A percentile compares a stretch with the other conserved stretches of the same genome.
Conservation (phyloP, 1,140 invertebrate genomes). For the Pseudomyrmex sp. region DNA sequence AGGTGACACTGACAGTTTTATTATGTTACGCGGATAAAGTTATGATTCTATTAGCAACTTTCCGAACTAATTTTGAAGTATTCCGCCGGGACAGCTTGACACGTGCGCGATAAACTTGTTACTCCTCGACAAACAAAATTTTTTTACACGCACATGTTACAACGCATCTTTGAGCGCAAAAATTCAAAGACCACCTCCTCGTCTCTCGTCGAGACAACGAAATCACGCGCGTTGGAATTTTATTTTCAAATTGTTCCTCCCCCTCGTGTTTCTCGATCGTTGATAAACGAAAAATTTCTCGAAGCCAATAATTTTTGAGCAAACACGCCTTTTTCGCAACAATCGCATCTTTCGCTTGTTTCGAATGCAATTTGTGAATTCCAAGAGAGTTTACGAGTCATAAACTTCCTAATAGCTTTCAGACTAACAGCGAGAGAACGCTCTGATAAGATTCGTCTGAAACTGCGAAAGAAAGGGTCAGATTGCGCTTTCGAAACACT, state of each 20-base stretch:
- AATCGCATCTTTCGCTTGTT: not conserved
- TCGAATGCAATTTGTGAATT: not conserved
- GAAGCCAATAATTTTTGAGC: no score
- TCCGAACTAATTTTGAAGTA: conserved; percentile 70
- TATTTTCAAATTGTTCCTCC: no score
- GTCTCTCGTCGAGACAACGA: not conserved
- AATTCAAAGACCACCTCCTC: no score
- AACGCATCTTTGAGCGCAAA: not conserved
- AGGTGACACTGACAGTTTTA: conserved; percentile 38
- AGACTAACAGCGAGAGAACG: conserved; percentile 21
- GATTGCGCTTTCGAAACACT: conserved; percentile 8
- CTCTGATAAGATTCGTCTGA: conserved; percentile 6
- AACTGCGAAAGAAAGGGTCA: not conserved
- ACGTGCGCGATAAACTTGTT: conserved; percentile 45
- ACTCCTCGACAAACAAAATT: conserved; percentile 28
- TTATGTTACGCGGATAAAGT: conserved; percentile 43
- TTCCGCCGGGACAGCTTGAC: conserved; percentile 65
- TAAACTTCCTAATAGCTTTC: conserved; percentile 57
- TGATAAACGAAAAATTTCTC: no score
- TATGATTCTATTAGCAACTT: conserved; percentile 73
- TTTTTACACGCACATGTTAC: not conserved
- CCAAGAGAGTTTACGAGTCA: conserved; percentile 19
- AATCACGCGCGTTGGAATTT: no score
- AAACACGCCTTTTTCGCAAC: no score
- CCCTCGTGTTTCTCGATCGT: no score